These are phyloP conservation scores for Melieria crassipennis DNA, from an alignment of 2,888 invertebrate species.

Conservation along the genomic window DNA sequence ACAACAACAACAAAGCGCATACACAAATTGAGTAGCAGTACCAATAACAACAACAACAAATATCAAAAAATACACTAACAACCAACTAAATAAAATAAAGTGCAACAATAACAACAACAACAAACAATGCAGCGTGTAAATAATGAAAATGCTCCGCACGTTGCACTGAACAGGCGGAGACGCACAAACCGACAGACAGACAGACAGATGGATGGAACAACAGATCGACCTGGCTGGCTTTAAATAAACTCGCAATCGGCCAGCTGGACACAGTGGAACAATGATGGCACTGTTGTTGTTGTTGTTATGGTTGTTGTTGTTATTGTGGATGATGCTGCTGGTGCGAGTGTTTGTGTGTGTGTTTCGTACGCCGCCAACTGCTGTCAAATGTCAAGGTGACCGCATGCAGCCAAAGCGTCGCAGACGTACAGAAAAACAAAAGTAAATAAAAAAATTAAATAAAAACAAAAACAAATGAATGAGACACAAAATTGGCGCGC, in stretches of 20 bases:
- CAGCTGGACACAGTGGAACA: conserved; percentile 7
- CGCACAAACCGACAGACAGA: not conserved
- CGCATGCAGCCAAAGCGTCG: not conserved
- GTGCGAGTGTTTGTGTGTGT: not conserved
- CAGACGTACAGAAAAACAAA: no score
- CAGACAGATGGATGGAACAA: not conserved
- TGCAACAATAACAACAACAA: conserved; percentile 15
- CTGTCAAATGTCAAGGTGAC: conserved; percentile 41
- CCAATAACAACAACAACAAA: not conserved
- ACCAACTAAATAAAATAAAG: not conserved
- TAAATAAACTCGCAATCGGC: no score
- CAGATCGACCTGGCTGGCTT: no score
- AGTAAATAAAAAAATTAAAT: conserved; percentile 15
- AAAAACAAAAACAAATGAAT: conserved; percentile 34
- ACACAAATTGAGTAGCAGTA: not conserved
- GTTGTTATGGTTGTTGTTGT: no score
- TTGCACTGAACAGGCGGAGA: not conserved
- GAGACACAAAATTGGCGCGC: no score
- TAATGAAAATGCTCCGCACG: conserved; percentile 3
- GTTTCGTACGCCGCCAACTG: conserved; percentile 35
- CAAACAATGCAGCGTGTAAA: conserved; percentile 21
- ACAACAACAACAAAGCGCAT: not conserved
- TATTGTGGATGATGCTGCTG: conserved; percentile 6
- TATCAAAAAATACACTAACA: not conserved
- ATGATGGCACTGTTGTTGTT: not conserved